Base-by-base conservation (phyloP, 2,888 invertebrate species). In the Papilio elwesi region DNA sequence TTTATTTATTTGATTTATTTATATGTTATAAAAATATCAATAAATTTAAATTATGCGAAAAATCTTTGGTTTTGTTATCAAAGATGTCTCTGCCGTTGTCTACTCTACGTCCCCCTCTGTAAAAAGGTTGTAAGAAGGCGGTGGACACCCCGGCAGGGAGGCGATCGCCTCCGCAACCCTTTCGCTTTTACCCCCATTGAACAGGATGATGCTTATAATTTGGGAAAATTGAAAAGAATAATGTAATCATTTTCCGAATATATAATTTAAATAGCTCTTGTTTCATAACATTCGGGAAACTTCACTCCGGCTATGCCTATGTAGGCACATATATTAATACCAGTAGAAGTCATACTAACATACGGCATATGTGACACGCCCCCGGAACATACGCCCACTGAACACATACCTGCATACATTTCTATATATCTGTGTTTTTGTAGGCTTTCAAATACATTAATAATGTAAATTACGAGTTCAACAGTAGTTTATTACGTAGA, bases 111-210 rank as follows among this genome's bases (percentile, higher is more conserved):
- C 93, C 89, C 90, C 93, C 92, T 85, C 84, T 84, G 91, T 92
- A 93, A 93, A 93, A 93, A 93, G 93, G 91, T 91, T 93, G 92
- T 93, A 92, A 93, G 93, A 93, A 93, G 92, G 91, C 89, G 92
- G 91, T 86, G 92, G 92, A 91, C 92, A 87, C 85, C 90, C 90
- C 85, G 82, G 81, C 75, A 79, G 87, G 89, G 89, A 82, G 88
- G 84, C 85, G 87, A 91, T 90, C 90, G 90, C 90, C 92, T 86
- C 91, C 90, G 85, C 92, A 93, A 93, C 93, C 93, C 93, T 93
- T 93, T 93, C 93, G 92, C 92, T 93, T 92, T 92, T 90, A 90
- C 91, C 91, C 92, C 92, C 89, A 80, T 81, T 80, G 80, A 84
- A 90, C 91, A 93, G 92, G 89, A 82, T 91, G 92, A 83, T 90